A percentile compares a stretch with the other conserved stretches of the same genome.
phyloP scores from a whole-genome alignment of 2,797 vertebrate species.

The Sciurus carolinensis region DNA sequence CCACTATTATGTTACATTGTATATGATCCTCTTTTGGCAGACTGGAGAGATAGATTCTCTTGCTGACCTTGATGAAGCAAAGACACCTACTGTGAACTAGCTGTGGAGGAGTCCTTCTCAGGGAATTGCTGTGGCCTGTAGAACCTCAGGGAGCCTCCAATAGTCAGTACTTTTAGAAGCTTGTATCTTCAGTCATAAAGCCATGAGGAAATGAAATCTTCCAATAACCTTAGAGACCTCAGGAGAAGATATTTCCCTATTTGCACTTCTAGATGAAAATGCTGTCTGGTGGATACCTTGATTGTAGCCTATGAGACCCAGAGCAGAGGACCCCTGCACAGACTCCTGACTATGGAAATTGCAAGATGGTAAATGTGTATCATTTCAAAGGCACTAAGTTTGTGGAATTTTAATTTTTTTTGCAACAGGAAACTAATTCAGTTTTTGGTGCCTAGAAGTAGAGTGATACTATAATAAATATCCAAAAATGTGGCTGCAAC shows the following conservation, averaged over 20 bases:
- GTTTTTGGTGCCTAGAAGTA: not conserved
- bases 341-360: not conserved
- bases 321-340: not conserved
- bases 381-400: not conserved
- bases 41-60: not conserved
- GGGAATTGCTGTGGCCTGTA: not conserved
- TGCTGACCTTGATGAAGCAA: not conserved
- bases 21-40: not conserved
- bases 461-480: not conserved
- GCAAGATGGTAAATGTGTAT: not conserved
- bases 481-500: not conserved
- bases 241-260: not conserved
- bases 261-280: not conserved
- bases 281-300: not conserved
- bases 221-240: not conserved
- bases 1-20: not conserved
- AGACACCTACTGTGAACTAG: not conserved
- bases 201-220: not conserved
- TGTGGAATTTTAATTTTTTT: not conserved
- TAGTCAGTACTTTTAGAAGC: not conserved
- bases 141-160: not conserved
- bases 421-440: not conserved
- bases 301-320: not conserved
- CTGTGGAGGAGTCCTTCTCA: not conserved
- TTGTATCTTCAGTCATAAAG: not conserved